Evolutionary conservation across 2,888 invertebrate species (phyloP).

Genomic region (Lapara coniferarum): DNA sequence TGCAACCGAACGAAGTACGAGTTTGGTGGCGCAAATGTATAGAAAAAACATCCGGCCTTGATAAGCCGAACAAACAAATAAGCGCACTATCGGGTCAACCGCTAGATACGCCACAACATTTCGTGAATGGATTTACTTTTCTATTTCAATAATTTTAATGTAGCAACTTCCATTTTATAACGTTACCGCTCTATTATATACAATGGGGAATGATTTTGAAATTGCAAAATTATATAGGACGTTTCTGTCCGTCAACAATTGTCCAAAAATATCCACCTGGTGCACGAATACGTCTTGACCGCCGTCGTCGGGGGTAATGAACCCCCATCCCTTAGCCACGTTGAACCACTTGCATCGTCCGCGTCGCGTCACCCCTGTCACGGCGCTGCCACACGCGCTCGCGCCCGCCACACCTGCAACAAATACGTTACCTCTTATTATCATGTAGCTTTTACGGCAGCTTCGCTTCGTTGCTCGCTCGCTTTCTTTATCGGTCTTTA

Average conservation of each 20-base stretch:
- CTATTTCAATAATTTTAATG: constrained; percentile 53
- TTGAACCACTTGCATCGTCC: constrained; percentile 98
- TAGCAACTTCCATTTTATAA: constrained; percentile 29
- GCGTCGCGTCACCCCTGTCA: constrained; percentile 85
- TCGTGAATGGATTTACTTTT: constrained; percentile 70
- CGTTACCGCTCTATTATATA: constrained; percentile 30
- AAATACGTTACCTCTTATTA: constrained; percentile 43
- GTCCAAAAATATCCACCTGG: constrained; percentile 85
- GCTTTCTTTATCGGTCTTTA: constrained; percentile 16
- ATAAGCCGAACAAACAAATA: constrained; percentile 82
- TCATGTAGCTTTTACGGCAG: constrained; percentile 30
- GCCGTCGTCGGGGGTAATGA: constrained; percentile 95
- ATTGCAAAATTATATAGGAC: constrained; percentile 25
- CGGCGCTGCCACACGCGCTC: constrained; percentile 46
- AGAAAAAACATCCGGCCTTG: constrained; percentile 83
- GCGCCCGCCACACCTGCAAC: constrained; percentile 67
- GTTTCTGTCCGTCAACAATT: neutral
- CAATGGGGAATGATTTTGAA: neutral
- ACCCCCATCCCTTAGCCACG: constrained; percentile 97
- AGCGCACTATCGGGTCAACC: constrained; percentile 79
- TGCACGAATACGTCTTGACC: constrained; percentile 97
- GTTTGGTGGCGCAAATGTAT: constrained; percentile 79
- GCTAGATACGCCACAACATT: constrained; percentile 74
- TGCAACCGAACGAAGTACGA: constrained; percentile 72
- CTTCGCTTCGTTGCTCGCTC: constrained; percentile 29